Evolutionary conservation across 2,113 vertebrate species (phyloP).

Genomic region (Chloropsis hardwickii): DNA sequence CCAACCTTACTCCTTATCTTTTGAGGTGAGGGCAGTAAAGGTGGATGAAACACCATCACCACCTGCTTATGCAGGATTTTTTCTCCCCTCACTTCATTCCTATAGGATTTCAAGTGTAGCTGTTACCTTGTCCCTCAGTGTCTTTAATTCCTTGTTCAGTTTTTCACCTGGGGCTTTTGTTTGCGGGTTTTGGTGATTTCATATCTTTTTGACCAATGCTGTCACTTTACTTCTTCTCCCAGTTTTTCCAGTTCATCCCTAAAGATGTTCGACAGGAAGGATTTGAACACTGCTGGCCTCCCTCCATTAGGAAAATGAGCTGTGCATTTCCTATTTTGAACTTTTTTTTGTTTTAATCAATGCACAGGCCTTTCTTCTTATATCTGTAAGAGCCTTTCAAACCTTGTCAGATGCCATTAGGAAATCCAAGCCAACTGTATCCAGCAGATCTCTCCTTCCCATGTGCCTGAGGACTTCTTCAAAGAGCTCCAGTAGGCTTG

Average conservation of each 20-base stretch:
- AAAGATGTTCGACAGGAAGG: neutral
- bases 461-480: neutral
- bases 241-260: neutral
- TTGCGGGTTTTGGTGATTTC: neutral
- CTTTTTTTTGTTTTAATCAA: neutral
- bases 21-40: neutral
- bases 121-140: fast-evolving
- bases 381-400: neutral
- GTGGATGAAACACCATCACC: neutral
- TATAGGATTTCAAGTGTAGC: neutral
- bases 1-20: neutral
- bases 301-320: neutral
- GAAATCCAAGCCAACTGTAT: neutral
- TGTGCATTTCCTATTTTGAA: neutral
- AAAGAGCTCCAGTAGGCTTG: conserved; percentile 34
- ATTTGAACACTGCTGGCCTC: neutral
- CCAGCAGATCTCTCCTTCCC: neutral
- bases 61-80: neutral
- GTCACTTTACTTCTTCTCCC: neutral
- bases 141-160: neutral
- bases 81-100: neutral
- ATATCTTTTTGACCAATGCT: neutral
- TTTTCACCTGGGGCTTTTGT: neutral
- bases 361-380: neutral
- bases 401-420: neutral